phyloP scores from a whole-genome alignment of 2,113 vertebrate genomes.

The Bettongia penicillata region DNA sequence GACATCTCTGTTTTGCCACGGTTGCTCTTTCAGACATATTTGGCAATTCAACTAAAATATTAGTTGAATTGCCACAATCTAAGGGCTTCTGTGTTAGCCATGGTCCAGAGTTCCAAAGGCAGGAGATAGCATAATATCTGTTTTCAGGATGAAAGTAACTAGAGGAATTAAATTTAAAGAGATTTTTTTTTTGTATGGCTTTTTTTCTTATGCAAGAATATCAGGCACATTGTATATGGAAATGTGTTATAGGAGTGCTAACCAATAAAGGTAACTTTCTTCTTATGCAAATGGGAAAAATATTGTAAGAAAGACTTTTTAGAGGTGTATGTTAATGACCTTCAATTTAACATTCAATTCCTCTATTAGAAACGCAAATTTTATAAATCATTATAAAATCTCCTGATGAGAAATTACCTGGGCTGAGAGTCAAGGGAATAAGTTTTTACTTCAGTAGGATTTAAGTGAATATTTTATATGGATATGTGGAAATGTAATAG shows the following conservation, averaged over 20 bases:
- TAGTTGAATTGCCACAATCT: constrained; percentile 9
- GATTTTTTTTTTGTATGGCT: neutral
- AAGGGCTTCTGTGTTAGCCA: neutral
- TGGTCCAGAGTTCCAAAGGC: neutral
- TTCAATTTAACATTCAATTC: constrained; percentile 73
- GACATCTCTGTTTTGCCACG: neutral
- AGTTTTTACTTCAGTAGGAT: constrained; percentile 70
- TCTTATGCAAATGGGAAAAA: constrained; percentile 63
- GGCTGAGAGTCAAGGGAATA: constrained; percentile 64
- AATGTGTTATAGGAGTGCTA: constrained; percentile 55
- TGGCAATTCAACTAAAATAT: neutral
- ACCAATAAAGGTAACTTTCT: constrained; percentile 66
- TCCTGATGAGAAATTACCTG: constrained; percentile 74
- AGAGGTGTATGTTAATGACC: constrained; percentile 67
- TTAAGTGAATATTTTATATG: constrained; percentile 76
- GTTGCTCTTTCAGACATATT: neutral
- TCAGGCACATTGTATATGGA: constrained; percentile 38
- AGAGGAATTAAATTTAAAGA: neutral
- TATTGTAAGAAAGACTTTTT: constrained; percentile 35
- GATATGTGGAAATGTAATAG: constrained; percentile 51
- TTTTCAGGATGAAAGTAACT: neutral
- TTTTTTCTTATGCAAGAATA: constrained; percentile 2
- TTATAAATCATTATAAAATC: constrained; percentile 71
- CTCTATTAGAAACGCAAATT: constrained; percentile 71
- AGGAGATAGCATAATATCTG: neutral